phyloP scores from a whole-genome alignment of 2,113 vertebrate species.

The Engraulis encrasicolus region DNA sequence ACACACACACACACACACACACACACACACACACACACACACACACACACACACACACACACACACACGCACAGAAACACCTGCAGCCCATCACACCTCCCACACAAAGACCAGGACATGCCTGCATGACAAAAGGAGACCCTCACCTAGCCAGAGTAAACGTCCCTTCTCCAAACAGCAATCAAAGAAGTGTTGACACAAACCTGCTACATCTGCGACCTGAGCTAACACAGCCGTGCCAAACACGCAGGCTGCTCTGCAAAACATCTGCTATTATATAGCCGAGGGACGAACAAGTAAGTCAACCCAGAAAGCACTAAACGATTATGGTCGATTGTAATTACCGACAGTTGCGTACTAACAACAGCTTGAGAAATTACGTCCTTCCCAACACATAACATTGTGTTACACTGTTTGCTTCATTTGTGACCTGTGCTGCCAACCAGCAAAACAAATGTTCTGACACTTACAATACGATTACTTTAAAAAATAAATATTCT shows the following conservation, averaged over 20 bases:
- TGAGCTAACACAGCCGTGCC: background rate
- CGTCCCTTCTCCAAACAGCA: background rate
- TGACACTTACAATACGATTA: background rate
- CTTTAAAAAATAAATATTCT: background rate
- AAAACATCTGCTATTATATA: background rate
- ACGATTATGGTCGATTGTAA: background rate
- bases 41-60: slow-evolving; percentile 2
- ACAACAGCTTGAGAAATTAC: background rate
- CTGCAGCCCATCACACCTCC: slow-evolving; percentile 43
- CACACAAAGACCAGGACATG: slow-evolving; percentile 52
- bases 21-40: background rate
- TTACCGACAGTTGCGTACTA: no score
- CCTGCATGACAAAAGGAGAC: background rate
- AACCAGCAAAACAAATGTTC: background rate
- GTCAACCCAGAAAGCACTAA: background rate
- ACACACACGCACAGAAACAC: background rate
- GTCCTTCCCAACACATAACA: background rate
- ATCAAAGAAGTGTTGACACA: background rate
- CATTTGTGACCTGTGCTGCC: background rate
- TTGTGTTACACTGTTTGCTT: background rate
- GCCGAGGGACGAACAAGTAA: background rate
- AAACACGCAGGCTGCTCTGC: background rate
- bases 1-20: background rate
- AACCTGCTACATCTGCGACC: background rate
- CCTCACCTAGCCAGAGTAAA: slow-evolving; percentile 27